phyloP scores from a whole-genome alignment of 1,140 invertebrate species.

The Eciton burchellii region DNA sequence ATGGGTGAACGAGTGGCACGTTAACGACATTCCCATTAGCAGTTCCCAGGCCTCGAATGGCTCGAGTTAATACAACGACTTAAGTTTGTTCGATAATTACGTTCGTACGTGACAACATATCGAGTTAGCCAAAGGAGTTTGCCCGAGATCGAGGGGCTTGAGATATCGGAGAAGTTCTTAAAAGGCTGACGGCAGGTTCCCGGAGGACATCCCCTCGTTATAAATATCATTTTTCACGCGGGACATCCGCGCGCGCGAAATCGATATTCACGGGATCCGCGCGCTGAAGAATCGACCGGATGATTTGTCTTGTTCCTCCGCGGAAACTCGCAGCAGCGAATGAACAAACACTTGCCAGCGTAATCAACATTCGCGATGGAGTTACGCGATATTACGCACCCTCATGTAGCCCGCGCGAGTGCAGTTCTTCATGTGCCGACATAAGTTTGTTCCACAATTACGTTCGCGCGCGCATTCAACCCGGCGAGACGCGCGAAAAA shows the following conservation, averaged over 20 bases:
- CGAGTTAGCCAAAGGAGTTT: constrained; percentile 48
- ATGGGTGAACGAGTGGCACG: constrained; percentile 43
- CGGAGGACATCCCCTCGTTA: background rate
- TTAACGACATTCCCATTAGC: constrained; percentile 57
- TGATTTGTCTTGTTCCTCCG: background rate
- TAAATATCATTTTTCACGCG: constrained; percentile 35
- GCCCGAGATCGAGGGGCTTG: constrained; percentile 20
- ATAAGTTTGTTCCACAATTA: constrained; percentile 26
- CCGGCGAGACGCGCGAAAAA: constrained; percentile 1
- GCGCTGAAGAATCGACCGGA: constrained; percentile 3
- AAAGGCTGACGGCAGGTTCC: background rate
- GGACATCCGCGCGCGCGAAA: background rate
- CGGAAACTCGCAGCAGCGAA: background rate
- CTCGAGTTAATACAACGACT: constrained; percentile 55
- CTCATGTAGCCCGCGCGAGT: background rate
- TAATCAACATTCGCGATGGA: constrained; percentile 21
- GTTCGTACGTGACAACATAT: constrained; percentile 58
- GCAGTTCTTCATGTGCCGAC: background rate
- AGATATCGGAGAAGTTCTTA: constrained; percentile 48
- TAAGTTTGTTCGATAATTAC: constrained; percentile 58
- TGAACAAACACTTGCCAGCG: background rate
- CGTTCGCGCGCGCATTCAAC: background rate
- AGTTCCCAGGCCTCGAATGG: constrained; percentile 39
- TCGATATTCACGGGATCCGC: constrained; percentile 6
- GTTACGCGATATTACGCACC: background rate